phyloP scores from a whole-genome alignment of 1,140 invertebrate genomes.

The Leptinotarsa defecta region DNA sequence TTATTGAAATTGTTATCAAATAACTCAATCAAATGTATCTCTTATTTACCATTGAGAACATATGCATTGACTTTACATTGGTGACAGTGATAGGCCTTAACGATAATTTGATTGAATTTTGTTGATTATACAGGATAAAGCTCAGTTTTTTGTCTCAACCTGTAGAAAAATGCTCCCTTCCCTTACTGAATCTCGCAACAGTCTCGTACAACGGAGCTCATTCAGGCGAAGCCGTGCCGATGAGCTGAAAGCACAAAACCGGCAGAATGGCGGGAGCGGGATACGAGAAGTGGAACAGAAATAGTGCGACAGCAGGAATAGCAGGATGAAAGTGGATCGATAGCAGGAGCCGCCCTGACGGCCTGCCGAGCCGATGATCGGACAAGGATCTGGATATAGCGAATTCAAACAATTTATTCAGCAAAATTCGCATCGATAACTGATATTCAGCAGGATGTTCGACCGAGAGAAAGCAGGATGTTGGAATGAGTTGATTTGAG shows the following conservation, averaged over 20 bases:
- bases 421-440: neutral
- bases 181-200: neutral
- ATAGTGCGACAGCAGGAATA: constrained; percentile 31
- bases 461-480: neutral
- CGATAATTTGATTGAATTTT: too few relatives aligned
- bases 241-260: constrained; percentile 17
- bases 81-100: too few relatives aligned
- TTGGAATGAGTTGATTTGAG: neutral
- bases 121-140: too few relatives aligned
- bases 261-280: constrained; percentile 12
- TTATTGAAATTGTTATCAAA: too few relatives aligned
- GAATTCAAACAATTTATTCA: constrained; percentile 1
- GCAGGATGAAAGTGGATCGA: constrained; percentile 31
- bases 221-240: constrained; percentile 18
- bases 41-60: too few relatives aligned
- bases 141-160: neutral
- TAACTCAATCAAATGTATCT: too few relatives aligned
- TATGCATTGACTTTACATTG: too few relatives aligned
- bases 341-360: constrained; percentile 39
- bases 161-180: neutral
- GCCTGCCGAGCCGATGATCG: constrained; percentile 23
- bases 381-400: neutral
- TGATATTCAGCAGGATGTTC: constrained; percentile 3
- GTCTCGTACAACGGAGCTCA: neutral
- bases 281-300: constrained; percentile 31